Evolutionary conservation across 2,797 vertebrate genomes (phyloP), one percentile per base, ranked within the genome.

Genomic region (Amazonetta brasiliensis): DNA sequence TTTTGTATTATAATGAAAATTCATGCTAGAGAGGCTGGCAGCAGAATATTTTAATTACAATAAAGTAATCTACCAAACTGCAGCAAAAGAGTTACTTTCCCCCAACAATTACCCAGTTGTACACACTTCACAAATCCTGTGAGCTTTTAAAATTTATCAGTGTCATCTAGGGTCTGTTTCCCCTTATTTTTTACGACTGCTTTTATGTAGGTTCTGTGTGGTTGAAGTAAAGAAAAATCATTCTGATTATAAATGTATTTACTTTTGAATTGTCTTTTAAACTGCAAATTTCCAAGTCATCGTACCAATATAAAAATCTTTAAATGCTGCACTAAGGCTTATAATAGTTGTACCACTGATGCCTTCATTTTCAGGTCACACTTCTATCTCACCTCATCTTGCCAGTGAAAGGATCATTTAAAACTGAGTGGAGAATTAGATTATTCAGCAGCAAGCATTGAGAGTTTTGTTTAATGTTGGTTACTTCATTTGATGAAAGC

Each of bases 11-110:
- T 35, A 81, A 89, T 77, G 59, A 89, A 92, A 92, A 89, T 60
- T 87, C 55, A 30, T 46, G 35, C 52, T 66, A 66, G 72, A 55
- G 68, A 93, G 80, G n/a, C 64, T 50, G 74, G 48, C 39, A 77
- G 63, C 10, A 59, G 83, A 60, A n/a, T 55, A 44, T 90, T 84
- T 92, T 87, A 87, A 87, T 92, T 87, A 26, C 69, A 89, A 55
- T 63, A 54, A 48, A 71, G 31, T 46, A 68, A 68, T 73, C 63
- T 52, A 62, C 30, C 33, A 37, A 89, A 62, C 44, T 16, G 30
- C n/a, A 35, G 50, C 44, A 43, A 56, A 64, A 69, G 80, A 87
- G 33, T 87, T 80, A 7, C 41, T 89, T 54, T 39, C 25, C 55
- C 43, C 59, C 33, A 59, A 41, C 78, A 73, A 59, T 89, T 63